Base-by-base conservation (phyloP, 2,113 vertebrate genomes). In the Microtus richardsoni region DNA sequence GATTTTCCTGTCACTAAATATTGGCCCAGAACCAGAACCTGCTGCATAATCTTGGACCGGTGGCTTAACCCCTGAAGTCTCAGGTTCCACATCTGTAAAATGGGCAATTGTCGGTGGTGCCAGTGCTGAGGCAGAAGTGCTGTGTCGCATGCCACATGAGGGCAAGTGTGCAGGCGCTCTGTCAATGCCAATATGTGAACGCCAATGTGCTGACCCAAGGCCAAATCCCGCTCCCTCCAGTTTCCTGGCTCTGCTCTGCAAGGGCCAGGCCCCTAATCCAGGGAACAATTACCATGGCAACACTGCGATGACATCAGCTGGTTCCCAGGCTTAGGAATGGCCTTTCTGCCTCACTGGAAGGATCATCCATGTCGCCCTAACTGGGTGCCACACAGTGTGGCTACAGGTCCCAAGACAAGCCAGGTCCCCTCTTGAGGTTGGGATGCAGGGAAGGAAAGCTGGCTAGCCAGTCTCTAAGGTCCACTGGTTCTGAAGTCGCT, bases 271-370 rank as follows among this genome's bases (percentile, higher is more conserved):
- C 75, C 75, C 90, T 97, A 93, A 95, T 91, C 83, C 96, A 36
- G 95, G 86, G 30, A 94, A 80, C 86, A 82, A 91, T 83, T 2
- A 21, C 92, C 80, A 94, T 96, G 94, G 90, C 10, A 4, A 97
- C 77, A 17, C 30, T 36, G 44, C n/a, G 71, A 39, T 96, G 95
- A 96, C 95, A 92, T 93, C 96, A 96, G 86, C 49, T 64, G 44
- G 93, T 97, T 97, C 97, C 97, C 97, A 96, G 95, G 95, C 96
- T 96, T 47, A 22, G 95, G 79, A 83, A 89, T 13, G 52, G 54
- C 95, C 84, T 85, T 58, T 75, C 41, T 66, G 86, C 96, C 82
- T 75, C 52, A 44, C 12, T 22, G 47, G 80, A 66, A 77, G 62
- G 80, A 87, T 66, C 75, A 93, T 86, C 88, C 73, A 93, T 58